A percentile compares a stretch with the other conserved stretches of the same genome.
Conservation (phyloP, 2,797 vertebrate genomes). For the Merluccius polli region DNA sequence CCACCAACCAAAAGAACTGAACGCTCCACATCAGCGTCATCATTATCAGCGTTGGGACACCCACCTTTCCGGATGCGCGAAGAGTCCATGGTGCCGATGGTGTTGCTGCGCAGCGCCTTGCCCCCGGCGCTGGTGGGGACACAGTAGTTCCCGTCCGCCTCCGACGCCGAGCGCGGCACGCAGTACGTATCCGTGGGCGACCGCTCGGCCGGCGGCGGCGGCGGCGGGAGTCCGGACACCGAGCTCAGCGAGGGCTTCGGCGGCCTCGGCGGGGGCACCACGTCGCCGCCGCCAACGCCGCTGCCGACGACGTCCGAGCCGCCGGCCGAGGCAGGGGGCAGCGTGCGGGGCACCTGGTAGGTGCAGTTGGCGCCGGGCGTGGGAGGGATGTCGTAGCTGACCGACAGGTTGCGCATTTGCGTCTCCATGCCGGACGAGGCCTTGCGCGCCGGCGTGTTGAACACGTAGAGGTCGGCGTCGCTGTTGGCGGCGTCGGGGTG, state of each 20-base stretch:
- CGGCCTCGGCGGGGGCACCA: conserved; percentile 89
- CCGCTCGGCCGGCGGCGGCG: conserved; percentile 79
- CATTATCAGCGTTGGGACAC: conserved; percentile 24
- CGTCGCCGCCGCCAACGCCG: conserved; percentile 63
- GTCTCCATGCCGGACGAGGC: conserved; percentile 75
- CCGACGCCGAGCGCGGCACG: conserved; percentile 81
- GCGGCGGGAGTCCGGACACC: conserved; percentile 79
- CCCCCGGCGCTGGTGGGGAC: conserved; percentile 77
- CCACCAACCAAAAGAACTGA: neutral
- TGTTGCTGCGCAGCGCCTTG: conserved; percentile 86
- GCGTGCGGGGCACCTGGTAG: conserved; percentile 90
- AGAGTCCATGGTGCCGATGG: conserved; percentile 86
- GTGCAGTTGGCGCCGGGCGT: conserved; percentile 86
- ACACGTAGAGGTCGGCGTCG: conserved; percentile 85
- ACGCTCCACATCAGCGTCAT: neutral
- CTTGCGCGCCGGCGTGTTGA: conserved; percentile 78
- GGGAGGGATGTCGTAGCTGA: conserved; percentile 97
- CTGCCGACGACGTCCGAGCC: conserved; percentile 11
- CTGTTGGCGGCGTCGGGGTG: conserved; percentile 70
- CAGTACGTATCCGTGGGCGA: conserved; percentile 87
- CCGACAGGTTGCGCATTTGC: conserved; percentile 84
- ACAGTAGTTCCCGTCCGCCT: conserved; percentile 89
- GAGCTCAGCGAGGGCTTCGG: conserved; percentile 84
- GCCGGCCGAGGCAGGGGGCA: conserved; percentile 55
- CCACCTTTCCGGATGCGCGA: conserved; percentile 89